These are phyloP conservation scores for Hydra vulgaris DNA, from an alignment of 30 jellyfish, hydroid and myxozoan species.

Conservation along the genomic window DNA sequence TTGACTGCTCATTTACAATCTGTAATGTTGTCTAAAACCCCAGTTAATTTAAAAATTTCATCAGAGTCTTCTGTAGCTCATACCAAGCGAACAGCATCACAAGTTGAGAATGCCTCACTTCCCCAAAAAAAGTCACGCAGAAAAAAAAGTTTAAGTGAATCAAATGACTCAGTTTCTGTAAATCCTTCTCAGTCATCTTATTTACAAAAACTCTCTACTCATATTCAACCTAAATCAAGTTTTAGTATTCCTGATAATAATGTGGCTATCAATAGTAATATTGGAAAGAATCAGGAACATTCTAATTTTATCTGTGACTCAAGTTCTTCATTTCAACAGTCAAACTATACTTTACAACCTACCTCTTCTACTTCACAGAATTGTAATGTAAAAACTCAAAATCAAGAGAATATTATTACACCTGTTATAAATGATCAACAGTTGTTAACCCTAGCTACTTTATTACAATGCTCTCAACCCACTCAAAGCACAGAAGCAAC, in stretches of 20 bases:
- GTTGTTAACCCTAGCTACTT: conserved; percentile 50
- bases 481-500: conserved; percentile 61
- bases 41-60: conserved; percentile 6
- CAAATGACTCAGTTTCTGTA: neutral
- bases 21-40: conserved; percentile 32
- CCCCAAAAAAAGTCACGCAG: neutral
- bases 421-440: conserved; percentile 68
- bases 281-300: neutral
- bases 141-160: neutral
- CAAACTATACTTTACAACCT: neutral
- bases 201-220: neutral
- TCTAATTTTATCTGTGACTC: neutral
- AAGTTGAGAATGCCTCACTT: neutral
- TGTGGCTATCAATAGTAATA: neutral
- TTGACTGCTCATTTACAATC: conserved; percentile 95
- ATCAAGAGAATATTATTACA: conserved; percentile 24
- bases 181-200: neutral
- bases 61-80: neutral
- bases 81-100: neutral
- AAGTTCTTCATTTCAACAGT: neutral
- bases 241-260: neutral
- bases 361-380: neutral
- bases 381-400: neutral
- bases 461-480: conserved; percentile 54
- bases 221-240: neutral